Evolutionary conservation across 2,797 vertebrate genomes (phyloP).

Genomic region (Manis javanica): DNA sequence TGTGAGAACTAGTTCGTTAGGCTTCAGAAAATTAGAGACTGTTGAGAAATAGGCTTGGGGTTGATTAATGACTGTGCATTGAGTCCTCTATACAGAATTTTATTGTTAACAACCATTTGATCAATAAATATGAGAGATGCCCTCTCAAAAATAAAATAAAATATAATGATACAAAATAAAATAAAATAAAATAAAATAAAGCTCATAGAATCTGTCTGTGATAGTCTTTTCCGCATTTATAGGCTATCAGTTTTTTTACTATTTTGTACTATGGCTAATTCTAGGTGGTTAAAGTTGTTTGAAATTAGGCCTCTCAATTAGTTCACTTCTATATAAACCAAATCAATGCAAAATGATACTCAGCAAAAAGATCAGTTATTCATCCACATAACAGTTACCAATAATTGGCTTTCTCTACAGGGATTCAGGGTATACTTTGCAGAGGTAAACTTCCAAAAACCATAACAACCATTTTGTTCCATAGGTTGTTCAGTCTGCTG

Average conservation of each 20-base stretch:
- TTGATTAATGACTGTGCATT: too few species aligned
- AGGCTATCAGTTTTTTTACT: background rate
- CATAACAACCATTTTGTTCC: background rate
- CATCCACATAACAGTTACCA: background rate
- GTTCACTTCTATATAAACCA: background rate
- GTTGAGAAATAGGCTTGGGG: too few species aligned
- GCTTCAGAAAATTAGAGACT: too few species aligned
- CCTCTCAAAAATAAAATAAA: too few species aligned
- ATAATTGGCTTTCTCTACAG: background rate
- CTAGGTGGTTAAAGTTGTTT: background rate
- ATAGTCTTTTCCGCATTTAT: background rate
- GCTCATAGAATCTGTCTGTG: background rate
- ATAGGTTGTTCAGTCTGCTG: background rate
- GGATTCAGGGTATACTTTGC: background rate
- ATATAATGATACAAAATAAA: too few species aligned
- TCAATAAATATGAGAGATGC: too few species aligned
- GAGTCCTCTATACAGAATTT: too few species aligned
- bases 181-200: too few species aligned
- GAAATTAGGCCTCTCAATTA: background rate
- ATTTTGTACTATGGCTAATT: conserved; percentile 18
- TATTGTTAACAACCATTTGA: too few species aligned
- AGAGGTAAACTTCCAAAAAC: background rate
- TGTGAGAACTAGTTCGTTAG: too few species aligned
- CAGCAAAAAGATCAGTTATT: background rate
- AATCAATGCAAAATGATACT: conserved; percentile 4